phyloP scores from a whole-genome alignment of 2,113 vertebrate species.

The Protobothrops flavoviridis region DNA sequence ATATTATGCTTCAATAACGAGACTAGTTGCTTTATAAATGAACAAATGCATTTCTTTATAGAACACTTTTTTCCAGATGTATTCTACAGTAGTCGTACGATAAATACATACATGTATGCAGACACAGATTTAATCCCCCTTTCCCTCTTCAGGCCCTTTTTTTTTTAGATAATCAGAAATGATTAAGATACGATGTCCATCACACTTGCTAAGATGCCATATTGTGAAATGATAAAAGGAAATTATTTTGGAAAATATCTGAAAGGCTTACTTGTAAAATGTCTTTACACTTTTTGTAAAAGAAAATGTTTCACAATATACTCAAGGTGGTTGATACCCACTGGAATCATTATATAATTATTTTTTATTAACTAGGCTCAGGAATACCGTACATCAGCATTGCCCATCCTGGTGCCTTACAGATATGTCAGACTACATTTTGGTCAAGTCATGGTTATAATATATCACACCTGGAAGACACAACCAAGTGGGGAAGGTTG shows the following conservation, averaged over 20 bases:
- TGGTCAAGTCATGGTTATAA: background rate
- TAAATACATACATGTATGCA: background rate
- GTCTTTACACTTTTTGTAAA: background rate
- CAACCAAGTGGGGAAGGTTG: background rate
- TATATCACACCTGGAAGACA: background rate
- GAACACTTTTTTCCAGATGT: background rate
- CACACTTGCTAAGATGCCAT: background rate
- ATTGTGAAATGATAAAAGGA: background rate
- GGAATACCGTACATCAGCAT: background rate
- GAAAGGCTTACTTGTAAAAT: background rate
- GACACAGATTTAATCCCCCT: background rate
- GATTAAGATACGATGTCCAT: background rate
- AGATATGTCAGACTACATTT: background rate
- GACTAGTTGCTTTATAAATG: background rate
- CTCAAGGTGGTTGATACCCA: background rate
- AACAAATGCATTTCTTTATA: background rate
- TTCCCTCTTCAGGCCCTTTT: background rate
- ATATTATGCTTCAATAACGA: background rate
- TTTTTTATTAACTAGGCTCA: background rate
- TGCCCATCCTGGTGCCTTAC: background rate
- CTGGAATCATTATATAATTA: background rate
- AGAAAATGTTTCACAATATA: background rate
- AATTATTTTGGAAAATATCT: background rate
- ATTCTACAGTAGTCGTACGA: background rate
- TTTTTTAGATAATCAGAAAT: background rate